These are phyloP conservation scores for Danio jaintianensis DNA, from an alignment of 2,797 vertebrate genomes.

Conservation along the genomic window DNA sequence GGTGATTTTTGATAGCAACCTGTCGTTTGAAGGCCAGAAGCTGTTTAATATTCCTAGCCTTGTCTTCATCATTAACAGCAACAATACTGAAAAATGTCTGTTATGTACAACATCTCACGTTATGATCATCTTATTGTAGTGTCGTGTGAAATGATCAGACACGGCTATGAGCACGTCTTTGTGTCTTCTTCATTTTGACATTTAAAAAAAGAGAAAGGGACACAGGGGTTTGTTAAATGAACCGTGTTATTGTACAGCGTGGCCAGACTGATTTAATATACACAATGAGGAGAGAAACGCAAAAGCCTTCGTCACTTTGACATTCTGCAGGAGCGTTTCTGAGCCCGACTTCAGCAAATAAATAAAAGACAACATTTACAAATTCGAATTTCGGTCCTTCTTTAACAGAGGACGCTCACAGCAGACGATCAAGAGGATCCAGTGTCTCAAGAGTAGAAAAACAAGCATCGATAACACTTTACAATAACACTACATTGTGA, in stretches of 20 bases:
- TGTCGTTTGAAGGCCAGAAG: no score
- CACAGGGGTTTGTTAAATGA: slow-evolving; percentile 82
- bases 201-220: slow-evolving; percentile 76
- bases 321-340: slow-evolving; percentile 79
- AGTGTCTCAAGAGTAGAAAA: no score
- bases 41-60: no score
- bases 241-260: slow-evolving; percentile 84
- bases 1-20: no score
- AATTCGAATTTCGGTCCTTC: slow-evolving; percentile 9
- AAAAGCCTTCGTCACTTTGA: slow-evolving; percentile 72
- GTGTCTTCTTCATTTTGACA: slow-evolving; percentile 81
- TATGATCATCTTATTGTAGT: not conserved
- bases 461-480: no score
- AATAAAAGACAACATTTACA: slow-evolving; percentile 24
- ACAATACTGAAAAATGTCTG: not conserved
- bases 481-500: no score
- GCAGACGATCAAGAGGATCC: no score
- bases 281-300: slow-evolving; percentile 79
- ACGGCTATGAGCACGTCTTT: slow-evolving; percentile 79
- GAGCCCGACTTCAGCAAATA: slow-evolving; percentile 69
- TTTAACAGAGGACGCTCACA: not conserved
- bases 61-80: no score
- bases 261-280: slow-evolving; percentile 84
- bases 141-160: slow-evolving; percentile 58
- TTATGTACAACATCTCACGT: not conserved